Percentiles rank a stretch among this genome's conserved stretches.
phyloP scores from a whole-genome alignment of 2,113 vertebrate genomes.

The Gymnobelideus leadbeateri region DNA sequence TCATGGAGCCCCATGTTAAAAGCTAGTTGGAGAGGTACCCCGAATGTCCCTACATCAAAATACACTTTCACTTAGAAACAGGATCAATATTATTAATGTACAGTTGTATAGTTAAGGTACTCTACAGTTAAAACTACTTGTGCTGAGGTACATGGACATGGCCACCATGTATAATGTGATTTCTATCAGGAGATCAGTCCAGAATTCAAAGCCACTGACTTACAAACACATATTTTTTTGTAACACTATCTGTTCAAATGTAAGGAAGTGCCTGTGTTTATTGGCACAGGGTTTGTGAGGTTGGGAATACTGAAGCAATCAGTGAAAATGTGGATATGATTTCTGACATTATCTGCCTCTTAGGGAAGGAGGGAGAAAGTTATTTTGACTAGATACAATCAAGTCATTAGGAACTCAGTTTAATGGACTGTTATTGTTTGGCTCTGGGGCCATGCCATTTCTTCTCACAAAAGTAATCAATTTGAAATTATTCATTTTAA shows the following conservation, averaged over 20 bases:
- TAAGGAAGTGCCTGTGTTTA: not conserved
- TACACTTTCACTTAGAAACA: not conserved
- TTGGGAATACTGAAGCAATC: not conserved
- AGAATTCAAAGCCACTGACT: not conserved
- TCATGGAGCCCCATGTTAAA: not conserved
- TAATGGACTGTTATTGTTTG: not conserved
- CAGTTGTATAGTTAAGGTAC: not conserved
- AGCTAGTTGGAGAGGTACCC: not conserved
- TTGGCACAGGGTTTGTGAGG: not conserved
- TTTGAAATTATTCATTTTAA: not conserved
- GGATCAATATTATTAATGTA: not conserved
- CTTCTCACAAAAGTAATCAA: not conserved
- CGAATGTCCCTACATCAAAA: not conserved
- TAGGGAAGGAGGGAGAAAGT: not conserved
- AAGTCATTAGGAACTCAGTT: not conserved
- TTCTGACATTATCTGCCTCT: not conserved
- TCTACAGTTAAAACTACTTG: not conserved
- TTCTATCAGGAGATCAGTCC: not conserved
- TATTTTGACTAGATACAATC: not conserved
- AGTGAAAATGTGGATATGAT: not conserved
- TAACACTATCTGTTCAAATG: not conserved
- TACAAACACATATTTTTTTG: not conserved
- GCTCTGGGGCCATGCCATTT: not conserved
- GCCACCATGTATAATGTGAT: not conserved
- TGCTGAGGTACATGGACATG: not conserved